phyloP scores from a whole-genome alignment of 2,113 vertebrate genomes.

The Festucalex cinctus region DNA sequence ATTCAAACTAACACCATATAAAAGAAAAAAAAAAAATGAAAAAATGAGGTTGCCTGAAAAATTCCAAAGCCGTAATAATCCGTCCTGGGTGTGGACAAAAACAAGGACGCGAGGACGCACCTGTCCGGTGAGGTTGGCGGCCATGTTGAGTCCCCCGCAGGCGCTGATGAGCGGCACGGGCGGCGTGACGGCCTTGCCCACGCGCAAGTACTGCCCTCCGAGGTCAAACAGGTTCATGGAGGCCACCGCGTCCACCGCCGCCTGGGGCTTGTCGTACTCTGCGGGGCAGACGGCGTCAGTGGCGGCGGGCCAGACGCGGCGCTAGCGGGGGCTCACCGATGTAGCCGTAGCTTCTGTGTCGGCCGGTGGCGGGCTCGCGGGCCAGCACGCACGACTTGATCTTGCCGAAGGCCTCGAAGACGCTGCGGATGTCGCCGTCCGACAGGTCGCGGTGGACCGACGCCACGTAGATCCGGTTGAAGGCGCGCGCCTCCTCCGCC shows the following conservation, averaged over 20 bases:
- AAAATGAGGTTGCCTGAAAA: no score
- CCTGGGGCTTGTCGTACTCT: conserved; percentile 98
- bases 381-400: conserved; percentile 94
- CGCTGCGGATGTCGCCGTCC: conserved; percentile 96
- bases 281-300: conserved; percentile 41
- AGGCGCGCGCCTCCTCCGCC: conserved; percentile 93
- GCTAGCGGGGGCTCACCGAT: conserved; percentile 81
- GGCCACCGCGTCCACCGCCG: conserved; percentile 91
- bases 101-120: no score
- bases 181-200: conserved; percentile 90
- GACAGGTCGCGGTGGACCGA: conserved; percentile 96
- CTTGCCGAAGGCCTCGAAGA: conserved; percentile 97
- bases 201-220: conserved; percentile 89
- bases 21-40: no score
- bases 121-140: conserved; percentile 95
- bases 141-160: conserved; percentile 85
- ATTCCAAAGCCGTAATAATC: no score
- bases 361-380: conserved; percentile 91
- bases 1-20: no score
- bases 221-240: conserved; percentile 99
- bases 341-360: conserved; percentile 96
- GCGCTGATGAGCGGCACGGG: conserved; percentile 89
- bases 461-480: conserved; percentile 96
- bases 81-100: no score
- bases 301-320: not conserved